phyloP scores from a whole-genome alignment of 2,888 invertebrate genomes.

The Parnassius mnemosyne region DNA sequence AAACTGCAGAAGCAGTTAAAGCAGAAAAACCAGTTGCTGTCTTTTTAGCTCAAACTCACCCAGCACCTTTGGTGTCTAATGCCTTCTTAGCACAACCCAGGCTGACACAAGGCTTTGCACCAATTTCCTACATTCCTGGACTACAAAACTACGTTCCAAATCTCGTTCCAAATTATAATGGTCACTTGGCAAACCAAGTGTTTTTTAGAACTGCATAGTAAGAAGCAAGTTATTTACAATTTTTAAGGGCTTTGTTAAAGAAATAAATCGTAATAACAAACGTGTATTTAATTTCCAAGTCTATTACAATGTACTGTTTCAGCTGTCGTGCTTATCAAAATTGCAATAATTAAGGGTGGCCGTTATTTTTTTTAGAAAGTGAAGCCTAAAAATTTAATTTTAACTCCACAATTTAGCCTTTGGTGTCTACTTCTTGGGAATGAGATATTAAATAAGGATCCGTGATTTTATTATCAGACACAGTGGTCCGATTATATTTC shows the following conservation, averaged over 20 bases:
- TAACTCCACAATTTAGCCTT: too few species aligned
- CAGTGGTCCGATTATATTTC: too few species aligned
- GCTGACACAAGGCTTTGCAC: conserved; percentile 17
- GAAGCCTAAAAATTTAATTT: too few species aligned
- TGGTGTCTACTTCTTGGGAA: too few species aligned
- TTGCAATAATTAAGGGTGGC: background rate
- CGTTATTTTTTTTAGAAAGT: too few species aligned
- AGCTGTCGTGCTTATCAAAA: too few species aligned
- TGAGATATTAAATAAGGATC: too few species aligned
- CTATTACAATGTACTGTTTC: background rate
- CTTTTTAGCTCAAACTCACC: too few species aligned
- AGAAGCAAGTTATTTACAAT: conserved; percentile 4
- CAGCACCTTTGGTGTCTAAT: background rate
- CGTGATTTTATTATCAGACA: too few species aligned
- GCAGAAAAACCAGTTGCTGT: too few species aligned
- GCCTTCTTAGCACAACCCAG: conserved; percentile 17
- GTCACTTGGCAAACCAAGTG: conserved; percentile 9
- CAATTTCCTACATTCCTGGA: conserved; percentile 17
- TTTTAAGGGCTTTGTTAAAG: background rate
- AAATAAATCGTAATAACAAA: conserved; percentile 13
- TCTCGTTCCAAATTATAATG: conserved; percentile 9
- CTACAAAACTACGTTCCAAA: conserved; percentile 13
- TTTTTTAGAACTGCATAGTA: conserved; percentile 16
- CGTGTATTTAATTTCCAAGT: conserved; percentile 13
- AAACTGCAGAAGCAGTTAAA: too few species aligned